Conservation (phyloP, 2,113 vertebrate species). For the Pelobates fuscus region DNA sequence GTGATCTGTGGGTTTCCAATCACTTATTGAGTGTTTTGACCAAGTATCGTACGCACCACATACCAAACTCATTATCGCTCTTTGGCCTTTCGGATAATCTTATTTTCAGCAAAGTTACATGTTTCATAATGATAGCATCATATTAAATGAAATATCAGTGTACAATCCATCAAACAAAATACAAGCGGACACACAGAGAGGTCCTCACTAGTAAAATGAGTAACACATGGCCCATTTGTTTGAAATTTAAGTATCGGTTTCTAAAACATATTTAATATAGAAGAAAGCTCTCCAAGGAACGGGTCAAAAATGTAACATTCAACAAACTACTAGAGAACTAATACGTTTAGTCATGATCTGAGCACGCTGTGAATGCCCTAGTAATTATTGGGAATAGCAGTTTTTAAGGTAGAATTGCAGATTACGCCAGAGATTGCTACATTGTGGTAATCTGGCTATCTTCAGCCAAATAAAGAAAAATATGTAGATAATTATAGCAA, state of each 20-base stretch:
- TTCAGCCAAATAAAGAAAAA: constrained; percentile 4
- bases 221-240: constrained; percentile 7
- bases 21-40: too few relatives aligned
- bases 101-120: constrained; percentile 2
- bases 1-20: too few relatives aligned
- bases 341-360: constrained; percentile 25
- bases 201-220: constrained; percentile 17
- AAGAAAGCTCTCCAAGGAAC: too few relatives aligned
- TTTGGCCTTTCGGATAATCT: too few relatives aligned
- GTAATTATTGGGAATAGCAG: constrained; percentile 14
- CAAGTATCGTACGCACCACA: too few relatives aligned
- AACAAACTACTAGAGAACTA: not conserved
- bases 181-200: not conserved
- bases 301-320: not conserved
- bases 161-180: constrained; percentile 3
- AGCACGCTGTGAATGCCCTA: not conserved
- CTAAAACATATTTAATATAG: constrained; percentile 8
- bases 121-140: constrained; percentile 19
- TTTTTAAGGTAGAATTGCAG: not conserved
- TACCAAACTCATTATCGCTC: too few relatives aligned
- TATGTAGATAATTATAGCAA: not conserved
- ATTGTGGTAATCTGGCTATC: not conserved
- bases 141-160: constrained; percentile 22
- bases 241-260: constrained; percentile 28
- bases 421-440: not conserved